Percentiles rank a stretch among this genome's conserved stretches.
Conservation (phyloP, 2,888 invertebrate species). For the Notodonta ziczac region DNA sequence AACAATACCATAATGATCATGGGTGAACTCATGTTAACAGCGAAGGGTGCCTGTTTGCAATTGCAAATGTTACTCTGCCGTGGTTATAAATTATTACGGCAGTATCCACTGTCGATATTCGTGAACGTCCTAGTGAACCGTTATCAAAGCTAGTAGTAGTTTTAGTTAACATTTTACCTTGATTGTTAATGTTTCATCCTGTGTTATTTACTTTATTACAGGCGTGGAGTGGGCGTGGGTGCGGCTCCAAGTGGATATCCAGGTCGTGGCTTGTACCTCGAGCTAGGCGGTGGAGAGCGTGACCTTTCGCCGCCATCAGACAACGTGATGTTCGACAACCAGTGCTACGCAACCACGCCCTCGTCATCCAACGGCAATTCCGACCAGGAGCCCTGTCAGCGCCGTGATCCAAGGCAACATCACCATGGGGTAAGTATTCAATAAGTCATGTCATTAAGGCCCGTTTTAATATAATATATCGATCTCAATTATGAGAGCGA, state of each 20-base stretch:
- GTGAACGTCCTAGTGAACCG: no score
- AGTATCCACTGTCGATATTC: no score
- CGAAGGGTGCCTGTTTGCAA: no score
- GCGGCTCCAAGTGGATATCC: slow-evolving; percentile 86
- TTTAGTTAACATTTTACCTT: no score
- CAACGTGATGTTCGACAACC: slow-evolving; percentile 97
- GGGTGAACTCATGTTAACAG: no score
- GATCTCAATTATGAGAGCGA: background rate
- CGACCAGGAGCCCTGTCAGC: slow-evolving; percentile 90
- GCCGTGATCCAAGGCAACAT: slow-evolving; percentile 86
- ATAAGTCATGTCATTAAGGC: background rate
- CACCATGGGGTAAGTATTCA: slow-evolving; percentile 83
- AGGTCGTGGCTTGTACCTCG: slow-evolving; percentile 90
- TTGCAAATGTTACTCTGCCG: no score
- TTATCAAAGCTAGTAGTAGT: no score
- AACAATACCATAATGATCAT: no score
- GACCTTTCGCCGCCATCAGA: slow-evolving; percentile 95
- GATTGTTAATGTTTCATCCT: no score
- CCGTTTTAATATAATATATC: no score
- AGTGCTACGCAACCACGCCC: slow-evolving; percentile 97
- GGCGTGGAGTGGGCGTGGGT: slow-evolving; percentile 76
- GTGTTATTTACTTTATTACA: slow-evolving; percentile 25
- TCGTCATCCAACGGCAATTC: slow-evolving; percentile 97
- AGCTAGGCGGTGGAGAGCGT: slow-evolving; percentile 87
- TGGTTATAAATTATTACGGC: no score